Conservation (phyloP, 2,797 vertebrate genomes). For the Lindbergichthys nudifrons region DNA sequence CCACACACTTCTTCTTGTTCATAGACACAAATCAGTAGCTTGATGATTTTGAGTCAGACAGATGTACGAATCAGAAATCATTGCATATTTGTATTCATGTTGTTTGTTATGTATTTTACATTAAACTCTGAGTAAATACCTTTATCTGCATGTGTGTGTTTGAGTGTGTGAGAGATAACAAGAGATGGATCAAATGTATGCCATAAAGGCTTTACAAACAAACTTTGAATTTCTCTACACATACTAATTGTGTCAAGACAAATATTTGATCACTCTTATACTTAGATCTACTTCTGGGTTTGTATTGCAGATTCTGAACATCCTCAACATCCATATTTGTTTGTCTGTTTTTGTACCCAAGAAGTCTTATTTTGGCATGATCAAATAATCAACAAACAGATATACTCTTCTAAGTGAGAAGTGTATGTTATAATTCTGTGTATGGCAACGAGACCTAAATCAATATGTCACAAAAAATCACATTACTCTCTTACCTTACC, state of each 20-base stretch:
- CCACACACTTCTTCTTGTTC: neutral
- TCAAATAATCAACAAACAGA: neutral
- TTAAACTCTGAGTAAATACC: neutral
- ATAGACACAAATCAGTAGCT: constrained; percentile 26
- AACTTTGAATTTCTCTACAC: neutral
- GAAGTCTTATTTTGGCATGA: neutral
- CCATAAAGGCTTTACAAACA: neutral
- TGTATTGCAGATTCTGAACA: neutral
- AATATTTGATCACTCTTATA: neutral
- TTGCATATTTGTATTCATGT: constrained; percentile 7
- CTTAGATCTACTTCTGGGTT: neutral
- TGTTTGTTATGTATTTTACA: constrained; percentile 4
- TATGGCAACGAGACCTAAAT: neutral
- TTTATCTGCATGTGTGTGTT: neutral
- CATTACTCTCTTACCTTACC: neutral
- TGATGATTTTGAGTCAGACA: neutral
- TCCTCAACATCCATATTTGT: neutral
- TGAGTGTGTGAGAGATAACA: neutral
- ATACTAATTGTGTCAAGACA: neutral
- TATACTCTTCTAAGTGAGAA: neutral
- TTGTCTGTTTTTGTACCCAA: neutral
- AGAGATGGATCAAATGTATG: neutral
- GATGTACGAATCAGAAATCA: neutral
- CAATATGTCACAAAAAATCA: neutral
- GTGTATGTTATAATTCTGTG: neutral